Evolutionary conservation across 2,888 invertebrate genomes (phyloP), one percentile per base, ranked within the genome.

Genomic region (Dilophus febrilis): DNA sequence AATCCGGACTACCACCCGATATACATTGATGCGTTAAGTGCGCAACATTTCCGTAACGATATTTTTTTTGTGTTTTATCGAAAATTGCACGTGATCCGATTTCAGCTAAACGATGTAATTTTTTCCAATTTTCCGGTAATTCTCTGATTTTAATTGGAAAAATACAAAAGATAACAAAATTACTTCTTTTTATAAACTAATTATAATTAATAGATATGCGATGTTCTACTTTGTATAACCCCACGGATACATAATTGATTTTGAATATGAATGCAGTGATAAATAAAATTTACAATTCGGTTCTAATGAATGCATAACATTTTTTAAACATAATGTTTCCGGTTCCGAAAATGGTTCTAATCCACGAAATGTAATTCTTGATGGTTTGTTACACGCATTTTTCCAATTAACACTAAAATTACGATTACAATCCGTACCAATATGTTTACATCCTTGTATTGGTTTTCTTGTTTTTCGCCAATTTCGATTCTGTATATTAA

Each of bases 371-470:
- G 61, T 59, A 18, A 52, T 53, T 3, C 54, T 51, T 43, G 47
- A 47, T 6, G 47, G 44, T 40, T 50, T 53, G 14, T 49, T 43
- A 3, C 50, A 45, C 1, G 54, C 56, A 28, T 44, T 41, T 13
- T 56, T 51, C 76, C 77, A 77, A 47, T 71, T 64, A 47, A 66
- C 66, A 44, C 69, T 75, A 53, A 72, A 79, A 58, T 79, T 79
- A 27, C 78, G 61, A 56, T 78, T 79, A 35, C 68, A 68, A 50
- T 79, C 79, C 1, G 67, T 70, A 19, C 79, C 79, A n/a, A 55
- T 49, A 71, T 1, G 43, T 45, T 5, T 52, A 45, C 27, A 52
- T 48, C 12, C 27, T 6, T 51, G 49, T 6, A 53, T 52, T 1
- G 57, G 57, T 1, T 66, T 64, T 4, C 72, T 63, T 30, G 71